These are phyloP conservation scores for Lacerta viridis DNA, from an alignment of 2,797 vertebrate species.

Conservation along the genomic window DNA sequence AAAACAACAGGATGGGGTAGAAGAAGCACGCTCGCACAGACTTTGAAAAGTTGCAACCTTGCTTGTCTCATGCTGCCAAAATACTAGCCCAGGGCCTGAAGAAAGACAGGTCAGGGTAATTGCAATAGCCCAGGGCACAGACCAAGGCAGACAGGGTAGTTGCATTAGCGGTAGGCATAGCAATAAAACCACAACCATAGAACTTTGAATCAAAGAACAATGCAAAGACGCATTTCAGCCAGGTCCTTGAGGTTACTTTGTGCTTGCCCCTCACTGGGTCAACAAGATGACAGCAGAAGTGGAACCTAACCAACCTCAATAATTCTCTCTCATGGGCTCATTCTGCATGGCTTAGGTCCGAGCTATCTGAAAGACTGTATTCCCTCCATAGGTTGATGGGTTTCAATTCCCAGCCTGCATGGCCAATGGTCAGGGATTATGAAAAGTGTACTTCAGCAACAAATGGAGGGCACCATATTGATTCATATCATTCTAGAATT, in stretches of 20 bases:
- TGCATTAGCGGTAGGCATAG: neutral
- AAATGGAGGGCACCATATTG: too few species aligned
- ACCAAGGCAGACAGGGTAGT: too few species aligned
- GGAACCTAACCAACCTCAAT: neutral
- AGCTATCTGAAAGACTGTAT: neutral
- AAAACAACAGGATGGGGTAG: neutral
- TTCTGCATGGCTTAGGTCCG: neutral
- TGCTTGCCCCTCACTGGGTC: neutral
- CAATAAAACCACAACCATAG: too few species aligned
- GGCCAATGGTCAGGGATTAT: too few species aligned
- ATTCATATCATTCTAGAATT: too few species aligned
- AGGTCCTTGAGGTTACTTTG: neutral
- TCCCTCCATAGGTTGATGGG: too few species aligned
- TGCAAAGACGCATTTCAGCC: neutral
- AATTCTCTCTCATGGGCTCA: neutral
- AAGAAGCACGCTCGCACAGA: neutral
- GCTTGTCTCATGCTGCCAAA: neutral
- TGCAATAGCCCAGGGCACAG: neutral
- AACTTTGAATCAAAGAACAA: too few species aligned
- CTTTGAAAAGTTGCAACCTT: neutral
- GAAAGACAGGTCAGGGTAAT: neutral
- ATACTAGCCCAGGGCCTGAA: neutral
- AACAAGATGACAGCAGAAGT: neutral
- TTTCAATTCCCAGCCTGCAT: too few species aligned
- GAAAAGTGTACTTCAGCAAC: too few species aligned